phyloP scores from a whole-genome alignment of 2,797 vertebrate species.

The Characodon lateralis region DNA sequence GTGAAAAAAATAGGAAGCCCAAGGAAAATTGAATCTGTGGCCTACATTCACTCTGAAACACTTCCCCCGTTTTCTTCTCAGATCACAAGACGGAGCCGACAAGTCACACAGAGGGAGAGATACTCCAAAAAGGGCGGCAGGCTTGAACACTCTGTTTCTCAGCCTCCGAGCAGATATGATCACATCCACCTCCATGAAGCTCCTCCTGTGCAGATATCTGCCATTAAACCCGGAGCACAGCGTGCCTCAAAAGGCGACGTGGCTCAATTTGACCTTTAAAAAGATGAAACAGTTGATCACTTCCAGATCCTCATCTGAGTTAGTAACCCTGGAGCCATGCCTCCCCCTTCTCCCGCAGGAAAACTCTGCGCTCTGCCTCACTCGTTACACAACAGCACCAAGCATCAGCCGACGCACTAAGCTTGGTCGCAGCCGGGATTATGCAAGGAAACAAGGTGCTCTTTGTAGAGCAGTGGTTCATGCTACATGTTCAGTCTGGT shows the following conservation, averaged over 20 bases:
- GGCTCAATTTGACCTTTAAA: conserved; percentile 21
- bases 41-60: conserved; percentile 64
- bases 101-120: conserved; percentile 38
- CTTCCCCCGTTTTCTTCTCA: conserved; percentile 32
- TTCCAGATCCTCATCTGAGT: conserved; percentile 27
- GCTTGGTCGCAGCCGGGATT: conserved; percentile 41
- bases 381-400: conserved; percentile 53
- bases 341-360: conserved; percentile 19
- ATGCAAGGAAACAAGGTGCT: conserved; percentile 55
- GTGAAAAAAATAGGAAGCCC: conserved; percentile 63
- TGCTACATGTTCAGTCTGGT: conserved; percentile 35
- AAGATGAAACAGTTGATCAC: conserved; percentile 26
- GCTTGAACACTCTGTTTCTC: conserved; percentile 21
- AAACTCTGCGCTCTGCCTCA: conserved; percentile 33
- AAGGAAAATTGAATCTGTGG: conserved; percentile 52
- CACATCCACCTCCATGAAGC: conserved; percentile 5
- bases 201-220: conserved; percentile 24
- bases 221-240: neutral
- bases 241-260: conserved; percentile 15
- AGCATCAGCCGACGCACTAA: conserved; percentile 15
- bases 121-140: conserved; percentile 21
- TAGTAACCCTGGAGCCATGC: conserved; percentile 38
- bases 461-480: conserved; percentile 32
- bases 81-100: conserved; percentile 48
- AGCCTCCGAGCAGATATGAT: conserved; percentile 29